phyloP scores from a whole-genome alignment of 2,888 invertebrate genomes.

The Physocephala rufipes region DNA sequence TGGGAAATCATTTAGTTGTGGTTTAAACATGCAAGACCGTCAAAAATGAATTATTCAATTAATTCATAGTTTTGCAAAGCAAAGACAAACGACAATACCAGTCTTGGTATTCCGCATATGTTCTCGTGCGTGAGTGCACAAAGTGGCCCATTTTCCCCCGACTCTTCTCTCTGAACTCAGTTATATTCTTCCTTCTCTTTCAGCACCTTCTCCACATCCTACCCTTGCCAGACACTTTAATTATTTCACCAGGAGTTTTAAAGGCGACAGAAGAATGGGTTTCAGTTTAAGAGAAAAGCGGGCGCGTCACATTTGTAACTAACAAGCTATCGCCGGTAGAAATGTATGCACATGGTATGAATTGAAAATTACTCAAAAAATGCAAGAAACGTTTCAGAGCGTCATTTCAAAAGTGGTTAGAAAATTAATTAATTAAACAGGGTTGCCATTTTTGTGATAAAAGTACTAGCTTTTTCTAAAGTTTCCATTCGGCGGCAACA shows the following conservation, averaged over 20 bases:
- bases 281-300: too few relatives aligned
- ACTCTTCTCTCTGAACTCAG: background rate
- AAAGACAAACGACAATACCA: background rate
- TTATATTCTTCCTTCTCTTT: too few relatives aligned
- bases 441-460: too few relatives aligned
- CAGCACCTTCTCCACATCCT: too few relatives aligned
- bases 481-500: too few relatives aligned
- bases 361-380: background rate
- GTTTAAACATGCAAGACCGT: background rate
- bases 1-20: background rate
- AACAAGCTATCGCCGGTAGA: too few relatives aligned
- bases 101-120: too few relatives aligned
- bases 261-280: too few relatives aligned
- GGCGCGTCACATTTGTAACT: too few relatives aligned
- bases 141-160: background rate
- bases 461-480: too few relatives aligned
- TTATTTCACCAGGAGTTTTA: constrained; percentile 1
- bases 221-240: background rate
- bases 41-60: constrained; percentile 1
- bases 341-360: background rate
- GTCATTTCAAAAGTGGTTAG: background rate
- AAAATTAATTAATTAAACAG: too few relatives aligned
- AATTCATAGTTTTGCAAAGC: background rate
- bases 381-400: too few relatives aligned
- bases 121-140: background rate